Evolutionary conservation across 2,888 invertebrate genomes (phyloP), one percentile per base, ranked within the genome.

Genomic region (Ectemnius cavifrons): DNA sequence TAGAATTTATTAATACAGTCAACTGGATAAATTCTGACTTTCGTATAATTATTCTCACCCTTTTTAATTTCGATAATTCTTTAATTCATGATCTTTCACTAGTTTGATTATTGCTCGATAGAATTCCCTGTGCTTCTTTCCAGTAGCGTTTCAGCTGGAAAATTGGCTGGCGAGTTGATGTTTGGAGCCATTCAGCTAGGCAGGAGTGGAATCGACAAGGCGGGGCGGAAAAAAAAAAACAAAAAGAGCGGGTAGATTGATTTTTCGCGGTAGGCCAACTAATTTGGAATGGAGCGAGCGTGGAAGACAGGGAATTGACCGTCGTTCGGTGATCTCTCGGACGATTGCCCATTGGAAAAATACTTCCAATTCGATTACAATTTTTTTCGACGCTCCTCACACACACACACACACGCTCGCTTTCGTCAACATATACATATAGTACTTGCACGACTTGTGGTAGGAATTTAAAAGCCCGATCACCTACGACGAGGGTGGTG

Each of bases 211-310:
- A 85, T 82, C 84, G 83, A 83, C 85, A 77, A 81, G 80, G 74
- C 74, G 67, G 67, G 61, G 69, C 73, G 72, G 20, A 8, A 87
- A 86, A 77, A 86, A 80, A 23, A 23, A 23, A 23, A 3, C 75
- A 86, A 80, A 23, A 23, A 23, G 0, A 2, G 77, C 80, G 85
- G 76, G 80, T 79, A 85, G 85, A 89, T 89, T 89, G 89, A 88
- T 89, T 89, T 89, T 89, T 89, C 88, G 89, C 81, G 89, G 89
- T 88, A 79, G 84, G 83, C 81, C 87, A 80, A 84, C 83, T 89
- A 89, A 86, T 86, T 86, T 81, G 80, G 76, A 75, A 76, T 77
- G 69, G 80, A 75, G 67, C 37, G 64, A 13, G 49, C n/a, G 18
- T n/a, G 46, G 14, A n/a, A 27, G 65, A 66, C 62, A 75, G 72